A percentile compares a stretch with the other conserved stretches of the same genome.
phyloP scores from a whole-genome alignment of 30 jellyfish, hydroid and myxozoan genomes.

The Aurelia aurita complex sp. Pacific region DNA sequence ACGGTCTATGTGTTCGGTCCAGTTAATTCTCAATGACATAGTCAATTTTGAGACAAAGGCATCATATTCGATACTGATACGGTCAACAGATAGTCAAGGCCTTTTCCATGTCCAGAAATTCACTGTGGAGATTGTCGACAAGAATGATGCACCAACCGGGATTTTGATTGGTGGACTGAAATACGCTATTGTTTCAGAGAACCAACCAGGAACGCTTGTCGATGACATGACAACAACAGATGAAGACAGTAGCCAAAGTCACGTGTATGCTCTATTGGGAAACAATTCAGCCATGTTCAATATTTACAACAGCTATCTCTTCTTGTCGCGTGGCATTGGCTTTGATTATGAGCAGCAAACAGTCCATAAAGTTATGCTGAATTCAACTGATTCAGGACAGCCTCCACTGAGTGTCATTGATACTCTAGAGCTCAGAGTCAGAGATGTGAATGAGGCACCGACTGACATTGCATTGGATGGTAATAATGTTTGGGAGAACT shows the following conservation, averaged over 20 bases:
- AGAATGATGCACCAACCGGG: constrained; percentile 80
- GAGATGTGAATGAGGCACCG: constrained; percentile 93
- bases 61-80: constrained; percentile 21
- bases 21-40: constrained; percentile 18
- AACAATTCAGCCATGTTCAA: constrained; percentile 35
- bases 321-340: constrained; percentile 41
- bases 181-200: constrained; percentile 72
- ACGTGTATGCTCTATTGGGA: constrained; percentile 37
- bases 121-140: constrained; percentile 56
- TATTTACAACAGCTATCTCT: constrained; percentile 12
- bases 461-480: constrained; percentile 46
- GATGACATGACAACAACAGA: constrained; percentile 74
- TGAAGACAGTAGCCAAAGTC: constrained; percentile 66
- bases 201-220: constrained; percentile 48
- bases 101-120: constrained; percentile 57
- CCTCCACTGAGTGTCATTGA: constrained; percentile 73
- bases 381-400: constrained; percentile 72
- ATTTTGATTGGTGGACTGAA: constrained; percentile 68
- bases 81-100: constrained; percentile 68
- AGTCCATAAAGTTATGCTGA: constrained; percentile 5
- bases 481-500: constrained; percentile 58
- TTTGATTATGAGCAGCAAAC: constrained; percentile 43
- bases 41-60: constrained; percentile 69
- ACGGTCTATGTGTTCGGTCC: constrained; percentile 52
- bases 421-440: constrained; percentile 57